phyloP scores from a whole-genome alignment of 2,797 vertebrate genomes.

The Periparus ater region DNA sequence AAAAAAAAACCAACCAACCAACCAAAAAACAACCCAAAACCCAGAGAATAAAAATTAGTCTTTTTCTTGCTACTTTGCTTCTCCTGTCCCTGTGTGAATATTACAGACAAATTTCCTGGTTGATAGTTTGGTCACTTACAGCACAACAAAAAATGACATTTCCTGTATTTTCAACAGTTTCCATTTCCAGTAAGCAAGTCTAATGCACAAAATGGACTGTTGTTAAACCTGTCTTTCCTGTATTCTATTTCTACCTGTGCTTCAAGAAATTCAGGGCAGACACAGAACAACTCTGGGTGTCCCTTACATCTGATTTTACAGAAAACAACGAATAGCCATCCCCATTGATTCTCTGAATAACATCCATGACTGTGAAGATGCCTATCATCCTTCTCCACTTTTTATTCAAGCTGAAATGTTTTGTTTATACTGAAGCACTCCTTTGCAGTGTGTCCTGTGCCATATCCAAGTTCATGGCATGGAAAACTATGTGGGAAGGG shows the following conservation, averaged over 20 bases:
- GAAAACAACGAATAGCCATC: background rate
- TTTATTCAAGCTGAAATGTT: background rate
- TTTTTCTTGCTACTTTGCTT: background rate
- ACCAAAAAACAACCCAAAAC: background rate
- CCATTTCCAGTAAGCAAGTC: background rate
- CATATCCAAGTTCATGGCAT: rapidly evolving
- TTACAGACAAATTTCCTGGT: background rate
- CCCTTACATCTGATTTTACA: background rate
- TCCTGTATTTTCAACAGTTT: background rate
- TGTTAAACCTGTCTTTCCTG: background rate
- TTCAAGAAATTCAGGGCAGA: background rate
- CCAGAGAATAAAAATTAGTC: background rate
- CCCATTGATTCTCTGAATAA: background rate
- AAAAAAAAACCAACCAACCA: background rate
- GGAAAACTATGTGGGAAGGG: background rate
- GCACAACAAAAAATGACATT: background rate
- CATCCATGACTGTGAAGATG: background rate
- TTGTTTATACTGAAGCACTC: background rate
- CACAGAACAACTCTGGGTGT: background rate
- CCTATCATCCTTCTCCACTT: background rate
- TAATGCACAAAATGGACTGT: background rate
- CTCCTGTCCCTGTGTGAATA: background rate
- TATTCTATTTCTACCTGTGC: background rate
- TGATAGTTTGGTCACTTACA: background rate
- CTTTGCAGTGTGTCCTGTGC: background rate